Base-by-base conservation (phyloP, 2,797 vertebrate genomes). In the Pachyuromys duprasi region DNA sequence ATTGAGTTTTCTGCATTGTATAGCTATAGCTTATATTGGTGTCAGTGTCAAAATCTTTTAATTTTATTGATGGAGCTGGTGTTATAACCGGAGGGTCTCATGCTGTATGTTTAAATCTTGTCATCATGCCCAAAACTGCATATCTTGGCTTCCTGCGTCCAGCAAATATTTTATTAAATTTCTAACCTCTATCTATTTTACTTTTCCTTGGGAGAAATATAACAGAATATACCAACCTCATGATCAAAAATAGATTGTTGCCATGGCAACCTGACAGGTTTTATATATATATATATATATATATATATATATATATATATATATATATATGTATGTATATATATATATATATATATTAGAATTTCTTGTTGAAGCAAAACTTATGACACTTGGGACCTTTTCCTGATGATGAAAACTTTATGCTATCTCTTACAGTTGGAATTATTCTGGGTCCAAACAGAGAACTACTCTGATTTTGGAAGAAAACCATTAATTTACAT, bases 11-110 rank as follows among this genome's bases (percentile, higher is more conserved):
- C 86, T 95, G 94, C 72, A 96, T 92, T 82, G 91, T 88, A 91
- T 97, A 97, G 57, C 96, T 98, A 82, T 95, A 88, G 95, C 75
- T 95, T 0, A 31, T 96, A 93, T 97, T 96, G 86, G 89, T 98
- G 98, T 98, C 98, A 98, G 98, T 98, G 98, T 98, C 94, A 81
- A 97, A 98, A 97, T 98, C 96, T 98, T 98, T 97, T 98, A 97
- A 98, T 98, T 98, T 98, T 98, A 96, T 95, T 97, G 97, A 97
- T 97, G 95, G 96, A 97, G 92, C 89, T 96, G 81, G 53, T 97
- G 93, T 92, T 0, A 0, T 98, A 57, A 14, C 55, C 55, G 17
- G 55, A 57, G 55, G 92, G 92, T 97, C 89, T 97, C 33, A 62
- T 96, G 90, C 97, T 98, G 94, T 98, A 86, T 98, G 98, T 98